phyloP scores from a whole-genome alignment of 2,888 invertebrate species.

The Drepana falcataria region DNA sequence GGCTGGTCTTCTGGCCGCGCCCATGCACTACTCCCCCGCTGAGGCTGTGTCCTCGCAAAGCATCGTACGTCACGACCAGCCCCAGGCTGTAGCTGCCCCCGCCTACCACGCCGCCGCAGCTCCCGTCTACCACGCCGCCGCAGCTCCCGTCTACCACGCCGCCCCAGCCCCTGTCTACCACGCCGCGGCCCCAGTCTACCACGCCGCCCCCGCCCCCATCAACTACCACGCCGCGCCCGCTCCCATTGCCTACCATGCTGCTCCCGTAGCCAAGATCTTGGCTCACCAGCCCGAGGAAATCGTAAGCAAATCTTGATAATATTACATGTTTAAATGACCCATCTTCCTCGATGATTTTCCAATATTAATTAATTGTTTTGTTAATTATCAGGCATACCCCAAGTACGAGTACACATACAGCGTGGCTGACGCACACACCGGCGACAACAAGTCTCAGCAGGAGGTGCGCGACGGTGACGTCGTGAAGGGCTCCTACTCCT shows the following conservation, averaged over 20 bases:
- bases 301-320: background rate
- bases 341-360: no score
- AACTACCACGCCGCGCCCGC: conserved; percentile 8
- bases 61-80: conserved; percentile 43
- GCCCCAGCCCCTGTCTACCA: conserved; percentile 20
- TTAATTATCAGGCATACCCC: conserved; percentile 34
- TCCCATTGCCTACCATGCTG: conserved; percentile 11
- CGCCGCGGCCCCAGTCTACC: conserved; percentile 27
- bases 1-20: conserved; percentile 43
- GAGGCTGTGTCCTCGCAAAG: conserved; percentile 47
- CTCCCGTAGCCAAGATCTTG: conserved; percentile 21
- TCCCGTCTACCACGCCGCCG: conserved; percentile 18
- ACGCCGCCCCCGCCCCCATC: conserved; percentile 23
- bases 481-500: conserved; percentile 75
- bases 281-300: conserved; percentile 10
- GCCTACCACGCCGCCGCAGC: conserved; percentile 6
- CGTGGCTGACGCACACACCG: conserved; percentile 76
- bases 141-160: conserved; percentile 18
- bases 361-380: background rate
- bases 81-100: conserved; percentile 9
- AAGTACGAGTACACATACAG: conserved; percentile 75
- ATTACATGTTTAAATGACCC: background rate
- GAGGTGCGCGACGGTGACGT: conserved; percentile 75
- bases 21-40: conserved; percentile 45
- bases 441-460: conserved; percentile 77